Evolutionary conservation across 2,113 vertebrate species (phyloP).

Genomic region (Eidolon helvum): DNA sequence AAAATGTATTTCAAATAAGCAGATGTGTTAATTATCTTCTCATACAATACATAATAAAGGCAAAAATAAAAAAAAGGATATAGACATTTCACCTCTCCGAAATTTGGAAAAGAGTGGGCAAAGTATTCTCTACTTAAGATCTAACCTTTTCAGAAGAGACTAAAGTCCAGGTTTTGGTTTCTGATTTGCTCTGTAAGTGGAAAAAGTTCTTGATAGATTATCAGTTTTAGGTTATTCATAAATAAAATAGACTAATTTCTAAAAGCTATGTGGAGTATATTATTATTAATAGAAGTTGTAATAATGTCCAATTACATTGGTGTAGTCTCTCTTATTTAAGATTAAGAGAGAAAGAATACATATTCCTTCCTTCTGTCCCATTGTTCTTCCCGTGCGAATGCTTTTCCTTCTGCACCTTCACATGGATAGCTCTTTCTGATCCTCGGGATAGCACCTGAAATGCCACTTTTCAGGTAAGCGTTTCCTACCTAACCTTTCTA

Average conservation of each 20-base stretch:
- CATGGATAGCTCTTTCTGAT: neutral
- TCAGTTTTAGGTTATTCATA: neutral
- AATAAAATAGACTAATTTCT: neutral
- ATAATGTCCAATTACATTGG: neutral
- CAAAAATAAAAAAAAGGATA: neutral
- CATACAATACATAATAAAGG: neutral
- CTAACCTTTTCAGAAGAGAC: neutral
- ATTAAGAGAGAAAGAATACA: neutral
- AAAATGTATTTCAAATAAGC: neutral
- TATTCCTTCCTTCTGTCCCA: neutral
- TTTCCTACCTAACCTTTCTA: neutral
- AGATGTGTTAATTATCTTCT: neutral
- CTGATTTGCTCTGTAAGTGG: neutral
- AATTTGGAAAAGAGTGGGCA: neutral
- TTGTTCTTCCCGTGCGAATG: neutral
- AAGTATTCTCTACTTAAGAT: neutral
- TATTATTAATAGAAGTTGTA: neutral
- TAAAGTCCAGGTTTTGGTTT: neutral
- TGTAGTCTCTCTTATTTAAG: neutral
- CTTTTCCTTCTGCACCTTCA: neutral
- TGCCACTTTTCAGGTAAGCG: neutral
- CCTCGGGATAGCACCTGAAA: neutral
- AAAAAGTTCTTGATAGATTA: neutral
- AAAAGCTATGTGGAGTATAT: neutral
- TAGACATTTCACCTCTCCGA: neutral